Evolutionary conservation across 2,797 vertebrate species (phyloP), one percentile per base, ranked within the genome.

Genomic region (Champsocephalus esox): DNA sequence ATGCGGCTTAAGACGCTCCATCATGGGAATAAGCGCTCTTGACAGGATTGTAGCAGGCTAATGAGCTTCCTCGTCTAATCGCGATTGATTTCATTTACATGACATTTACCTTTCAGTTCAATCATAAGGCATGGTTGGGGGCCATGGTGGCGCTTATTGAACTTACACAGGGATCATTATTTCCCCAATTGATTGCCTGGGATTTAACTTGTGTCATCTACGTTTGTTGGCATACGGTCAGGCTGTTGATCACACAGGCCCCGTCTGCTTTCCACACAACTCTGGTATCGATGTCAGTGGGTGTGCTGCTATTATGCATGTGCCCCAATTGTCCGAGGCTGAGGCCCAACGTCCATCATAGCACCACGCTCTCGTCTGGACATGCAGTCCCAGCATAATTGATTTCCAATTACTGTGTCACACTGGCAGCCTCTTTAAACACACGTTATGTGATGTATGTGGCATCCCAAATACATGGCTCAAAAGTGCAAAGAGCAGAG

Each of bases 321-420:
- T 32, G 79, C 90, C 88, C 90, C 85, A 81, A 81, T 90, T 91
- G 92, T 92, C 87, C 81, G 17, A 77, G 71, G 45, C 81, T 58
- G 79, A 84, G 83, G 88, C 88, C 84, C 75, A 10, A 72, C 75
- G 88, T 94, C 92, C 86, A 89, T 94, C 93, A 93, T 87, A 70
- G 51, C 21, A 21, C 75, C 21, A 44, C 70, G 46, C 76, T 84
- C 78, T 77, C 28, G 49, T 87, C 85, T 82, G 89, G 34, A 6
- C 91, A 88, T 24, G 52, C 82, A 81, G 90, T 91, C 87, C 75
- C 80, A 52, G 86, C 85, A 65, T 65, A 81, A 95, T 94, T 32
- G 93, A 95, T 94, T 94, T 93, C 88, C 91, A 89, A 94, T 95
- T 95, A 95, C 81, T 43, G 89, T 92, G 92, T 92, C 91, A 92